Conservation (phyloP, 2,888 invertebrate genomes). For the Dynastes hyllus region DNA sequence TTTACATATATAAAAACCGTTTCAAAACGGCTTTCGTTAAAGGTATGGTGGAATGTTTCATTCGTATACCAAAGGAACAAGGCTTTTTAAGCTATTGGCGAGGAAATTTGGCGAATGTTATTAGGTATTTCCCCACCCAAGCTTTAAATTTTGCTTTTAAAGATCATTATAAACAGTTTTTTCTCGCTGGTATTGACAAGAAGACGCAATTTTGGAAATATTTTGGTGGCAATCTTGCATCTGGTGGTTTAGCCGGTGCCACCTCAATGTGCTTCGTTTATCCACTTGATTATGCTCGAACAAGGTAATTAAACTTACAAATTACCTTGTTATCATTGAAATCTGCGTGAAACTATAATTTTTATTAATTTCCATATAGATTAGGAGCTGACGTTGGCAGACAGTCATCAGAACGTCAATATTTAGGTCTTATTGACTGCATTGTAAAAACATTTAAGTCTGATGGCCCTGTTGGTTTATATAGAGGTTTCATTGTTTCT, state of each 20-base stretch:
- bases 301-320: conserved; percentile 75
- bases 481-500: conserved; percentile 95
- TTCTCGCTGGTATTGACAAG: conserved; percentile 90
- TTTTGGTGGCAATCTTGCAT: conserved; percentile 91
- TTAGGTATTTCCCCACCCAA: conserved; percentile 95
- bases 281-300: conserved; percentile 96
- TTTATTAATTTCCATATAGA: conserved; percentile 58
- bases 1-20: not conserved
- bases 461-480: conserved; percentile 89
- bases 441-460: conserved; percentile 88
- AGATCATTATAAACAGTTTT: conserved; percentile 92
- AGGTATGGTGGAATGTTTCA: conserved; percentile 88
- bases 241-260: conserved; percentile 95
- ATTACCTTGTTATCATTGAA: not conserved
- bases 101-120: conserved; percentile 95
- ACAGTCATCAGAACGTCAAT: conserved; percentile 86
- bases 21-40: conserved; percentile 10
- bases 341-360: not conserved
- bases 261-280: conserved; percentile 96
- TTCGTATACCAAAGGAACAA: conserved; percentile 90
- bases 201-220: conserved; percentile 92
- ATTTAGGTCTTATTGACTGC: conserved; percentile 92
- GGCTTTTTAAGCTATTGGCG: conserved; percentile 91
- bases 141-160: conserved; percentile 97
- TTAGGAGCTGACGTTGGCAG: conserved; percentile 90